phyloP scores from a whole-genome alignment of 2,888 invertebrate species.

The Phyllotreta cruciferae region DNA sequence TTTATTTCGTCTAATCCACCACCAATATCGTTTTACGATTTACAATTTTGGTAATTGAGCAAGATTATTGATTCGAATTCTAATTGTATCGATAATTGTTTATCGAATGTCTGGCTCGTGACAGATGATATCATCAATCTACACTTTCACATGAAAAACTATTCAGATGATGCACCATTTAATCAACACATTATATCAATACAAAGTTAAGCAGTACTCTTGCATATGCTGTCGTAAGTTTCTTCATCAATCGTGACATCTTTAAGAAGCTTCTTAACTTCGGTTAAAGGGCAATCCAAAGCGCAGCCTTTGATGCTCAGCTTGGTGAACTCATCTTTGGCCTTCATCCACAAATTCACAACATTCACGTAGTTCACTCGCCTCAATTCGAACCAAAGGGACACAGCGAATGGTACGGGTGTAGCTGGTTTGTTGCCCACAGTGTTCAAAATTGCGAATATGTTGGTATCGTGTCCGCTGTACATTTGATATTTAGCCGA shows the following conservation, averaged over 20 bases:
- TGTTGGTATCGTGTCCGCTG: constrained; percentile 33
- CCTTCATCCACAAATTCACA: constrained; percentile 3
- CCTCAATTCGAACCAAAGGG: constrained; percentile 13
- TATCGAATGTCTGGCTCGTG: too few relatives aligned
- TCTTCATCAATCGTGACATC: neutral
- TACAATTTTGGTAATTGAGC: too few relatives aligned
- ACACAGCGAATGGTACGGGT: constrained; percentile 12
- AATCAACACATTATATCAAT: too few relatives aligned
- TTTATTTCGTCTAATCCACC: too few relatives aligned
- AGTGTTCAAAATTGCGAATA: constrained; percentile 25
- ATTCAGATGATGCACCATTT: too few relatives aligned
- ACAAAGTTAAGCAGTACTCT: too few relatives aligned
- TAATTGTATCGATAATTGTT: too few relatives aligned
- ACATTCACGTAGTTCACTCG: constrained; percentile 6
- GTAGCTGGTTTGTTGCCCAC: constrained; percentile 14
- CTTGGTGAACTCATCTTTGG: neutral
- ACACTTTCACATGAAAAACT: too few relatives aligned
- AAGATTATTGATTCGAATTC: too few relatives aligned
- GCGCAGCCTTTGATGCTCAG: constrained; percentile 2
- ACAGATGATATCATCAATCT: too few relatives aligned
- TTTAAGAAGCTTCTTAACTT: neutral
- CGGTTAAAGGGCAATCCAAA: constrained; percentile 14
- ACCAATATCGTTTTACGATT: too few relatives aligned
- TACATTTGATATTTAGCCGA: constrained; percentile 26
- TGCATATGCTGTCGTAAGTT: constrained; percentile 1